Evolutionary conservation across 1,140 invertebrate species (phyloP), one percentile per base, ranked within the genome.

Genomic region (Lepidurus packardi): DNA sequence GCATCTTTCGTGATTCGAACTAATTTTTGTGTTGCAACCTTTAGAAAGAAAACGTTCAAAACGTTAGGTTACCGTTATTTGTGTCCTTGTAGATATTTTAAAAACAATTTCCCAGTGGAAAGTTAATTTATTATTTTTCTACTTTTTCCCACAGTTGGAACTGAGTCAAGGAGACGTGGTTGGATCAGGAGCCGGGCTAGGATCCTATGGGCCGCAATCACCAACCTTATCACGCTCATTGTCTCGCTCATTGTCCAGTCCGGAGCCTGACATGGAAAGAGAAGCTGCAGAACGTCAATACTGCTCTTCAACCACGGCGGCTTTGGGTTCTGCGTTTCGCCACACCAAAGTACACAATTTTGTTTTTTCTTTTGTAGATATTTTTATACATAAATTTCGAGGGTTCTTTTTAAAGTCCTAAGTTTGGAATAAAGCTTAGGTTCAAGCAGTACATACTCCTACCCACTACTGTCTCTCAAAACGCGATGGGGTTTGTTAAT

Each of bases 201-300:
- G 75, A 77, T 77, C 75, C 41, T 77, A 77, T 43, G 75, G 47
- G 43, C 47, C 75, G 44, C 43, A 43, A n/a, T 78, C 78, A 74
- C 43, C 34, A 9, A 65, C 53, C 16, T 21, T 65, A 65, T 65
- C 53, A 65, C 53, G 53, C 21, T 73, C 73, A 16, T 47, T 78
- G 41, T 78, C 73, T 34, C 78, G 78, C 43, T 78, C 78, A 16
- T 75, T 45, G 44, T 78, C 78, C 34, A 78, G 78, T 78, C 78
- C 78, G 13, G 78, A 78, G 44, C 73, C 78, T n/a, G 78, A 78
- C 13, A 34, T 77, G 43, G 79, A 78, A 42, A 41, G 24, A 47
- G 75, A 77, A 24, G 75, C 24, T 77, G 43, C 75, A 43, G 75
- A 77, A 43, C 43, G 47, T 45, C 75, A 77, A 47, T 45, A 77